Percentiles rank a stretch among this genome's conserved stretches.
Conservation (phyloP, 2,888 invertebrate species). For the Autographa gamma region DNA sequence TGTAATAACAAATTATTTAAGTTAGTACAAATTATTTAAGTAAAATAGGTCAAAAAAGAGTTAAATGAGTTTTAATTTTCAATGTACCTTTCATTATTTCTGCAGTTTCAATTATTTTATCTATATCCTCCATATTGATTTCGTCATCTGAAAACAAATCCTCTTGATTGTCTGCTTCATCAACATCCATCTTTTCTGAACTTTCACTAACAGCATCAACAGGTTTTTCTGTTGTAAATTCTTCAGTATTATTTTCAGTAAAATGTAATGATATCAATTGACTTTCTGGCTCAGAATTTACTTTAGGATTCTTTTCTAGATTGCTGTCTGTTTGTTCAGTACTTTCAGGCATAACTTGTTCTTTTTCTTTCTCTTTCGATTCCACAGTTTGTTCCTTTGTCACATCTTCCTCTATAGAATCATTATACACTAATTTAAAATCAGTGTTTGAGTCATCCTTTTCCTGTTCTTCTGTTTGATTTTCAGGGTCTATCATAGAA, state of each 20-base stretch:
- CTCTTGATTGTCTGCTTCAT: slow-evolving; percentile 50
- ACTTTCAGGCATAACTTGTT: slow-evolving; percentile 18
- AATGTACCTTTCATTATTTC: slow-evolving; percentile 71
- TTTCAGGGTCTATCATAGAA: slow-evolving; percentile 11
- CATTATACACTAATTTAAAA: slow-evolving; percentile 62
- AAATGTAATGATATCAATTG: slow-evolving; percentile 53
- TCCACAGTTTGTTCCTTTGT: slow-evolving; percentile 29
- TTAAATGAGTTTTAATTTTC: too few species aligned
- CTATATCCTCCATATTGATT: slow-evolving; percentile 78
- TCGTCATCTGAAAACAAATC: slow-evolving; percentile 77
- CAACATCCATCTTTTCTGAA: slow-evolving; percentile 47
- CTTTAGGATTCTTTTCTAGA: slow-evolving; percentile 14
- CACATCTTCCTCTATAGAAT: slow-evolving; percentile 60
- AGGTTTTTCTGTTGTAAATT: slow-evolving; percentile 12
- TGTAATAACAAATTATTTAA: slow-evolving; percentile 52
- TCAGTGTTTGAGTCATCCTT: slow-evolving; percentile 60
- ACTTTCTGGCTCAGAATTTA: slow-evolving; percentile 50
- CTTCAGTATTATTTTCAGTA: slow-evolving; percentile 43
- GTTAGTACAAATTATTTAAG: too few species aligned
- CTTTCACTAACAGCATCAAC: slow-evolving; percentile 10
- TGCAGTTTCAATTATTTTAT: slow-evolving; percentile 78
- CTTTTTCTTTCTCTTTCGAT: slow-evolving; percentile 27
- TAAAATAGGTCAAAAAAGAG: not conserved
- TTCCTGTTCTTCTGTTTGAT: slow-evolving; percentile 17
- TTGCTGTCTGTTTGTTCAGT: slow-evolving; percentile 22